A percentile compares a stretch with the other conserved stretches of the same genome.
phyloP scores from a whole-genome alignment of 2,797 vertebrate genomes.

The Dendrocincla tyrannina region DNA sequence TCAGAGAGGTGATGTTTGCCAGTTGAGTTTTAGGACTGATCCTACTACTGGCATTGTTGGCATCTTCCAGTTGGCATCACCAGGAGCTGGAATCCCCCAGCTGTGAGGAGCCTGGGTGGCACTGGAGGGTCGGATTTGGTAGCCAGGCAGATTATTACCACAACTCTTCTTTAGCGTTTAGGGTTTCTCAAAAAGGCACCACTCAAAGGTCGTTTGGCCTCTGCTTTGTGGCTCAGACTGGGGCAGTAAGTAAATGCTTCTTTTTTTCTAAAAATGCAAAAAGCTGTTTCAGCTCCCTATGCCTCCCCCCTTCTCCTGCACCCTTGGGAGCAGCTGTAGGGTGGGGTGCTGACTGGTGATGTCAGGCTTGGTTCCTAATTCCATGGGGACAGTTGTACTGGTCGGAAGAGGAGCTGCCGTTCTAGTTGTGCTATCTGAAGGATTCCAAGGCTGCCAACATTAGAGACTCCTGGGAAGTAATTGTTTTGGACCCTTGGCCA shows the following conservation, averaged over 20 bases:
- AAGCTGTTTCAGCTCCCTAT: accelerated
- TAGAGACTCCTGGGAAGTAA: background rate
- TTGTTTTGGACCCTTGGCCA: background rate
- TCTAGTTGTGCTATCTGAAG: background rate
- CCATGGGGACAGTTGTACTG: accelerated
- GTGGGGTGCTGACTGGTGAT: background rate
- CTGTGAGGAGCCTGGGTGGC: background rate
- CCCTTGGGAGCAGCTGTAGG: background rate
- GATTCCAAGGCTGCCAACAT: background rate
- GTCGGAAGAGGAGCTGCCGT: background rate
- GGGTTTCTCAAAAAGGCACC: accelerated
- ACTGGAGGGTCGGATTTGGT: background rate
- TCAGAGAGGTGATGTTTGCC: background rate
- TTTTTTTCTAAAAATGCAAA: background rate
- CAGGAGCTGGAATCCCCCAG: accelerated
- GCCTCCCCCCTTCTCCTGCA: background rate
- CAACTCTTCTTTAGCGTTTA: background rate
- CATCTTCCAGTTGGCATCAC: background rate
- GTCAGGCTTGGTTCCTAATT: accelerated
- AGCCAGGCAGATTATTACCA: background rate
- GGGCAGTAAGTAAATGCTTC: background rate
- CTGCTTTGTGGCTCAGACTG: too few relatives aligned
- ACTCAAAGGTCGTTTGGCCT: background rate
- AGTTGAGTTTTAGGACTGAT: background rate
- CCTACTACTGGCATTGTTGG: accelerated